Conservation (phyloP, 1,140 invertebrate genomes). For the Conus ventricosus region DNA sequence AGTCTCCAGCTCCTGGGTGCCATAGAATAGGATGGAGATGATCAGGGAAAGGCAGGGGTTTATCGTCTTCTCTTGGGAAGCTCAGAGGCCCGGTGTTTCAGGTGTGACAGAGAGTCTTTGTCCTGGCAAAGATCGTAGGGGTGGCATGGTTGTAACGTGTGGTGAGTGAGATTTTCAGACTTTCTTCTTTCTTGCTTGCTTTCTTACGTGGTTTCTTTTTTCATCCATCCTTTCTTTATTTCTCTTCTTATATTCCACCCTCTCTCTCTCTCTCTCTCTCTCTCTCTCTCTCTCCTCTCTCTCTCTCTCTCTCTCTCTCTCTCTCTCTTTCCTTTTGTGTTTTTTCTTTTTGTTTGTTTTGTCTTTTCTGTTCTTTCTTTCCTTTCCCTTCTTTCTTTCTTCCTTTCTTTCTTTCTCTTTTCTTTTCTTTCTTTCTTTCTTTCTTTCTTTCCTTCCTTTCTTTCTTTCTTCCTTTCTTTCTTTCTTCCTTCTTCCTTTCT, state of each 20-base stretch:
- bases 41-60: too few species aligned
- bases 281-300: neutral
- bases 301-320: neutral
- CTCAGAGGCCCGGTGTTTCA: too few species aligned
- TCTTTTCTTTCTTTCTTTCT: too few species aligned
- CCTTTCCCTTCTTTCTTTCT: neutral
- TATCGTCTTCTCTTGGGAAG: too few species aligned
- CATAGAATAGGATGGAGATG: too few species aligned
- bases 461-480: neutral
- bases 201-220: neutral
- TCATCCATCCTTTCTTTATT: neutral
- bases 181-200: neutral
- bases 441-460: too few species aligned
- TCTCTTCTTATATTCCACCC: too few species aligned
- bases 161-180: neutral
- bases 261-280: neutral
- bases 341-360: neutral
- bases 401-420: too few species aligned
- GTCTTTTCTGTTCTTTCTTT: neutral
- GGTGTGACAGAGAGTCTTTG: too few species aligned
- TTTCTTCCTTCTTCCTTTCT: neutral
- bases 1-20: too few species aligned
- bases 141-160: neutral
- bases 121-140: too few species aligned
- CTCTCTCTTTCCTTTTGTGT: neutral